These are phyloP conservation scores for Lonchura striata DNA, from an alignment of 2,113 vertebrate genomes.

Conservation along the genomic window DNA sequence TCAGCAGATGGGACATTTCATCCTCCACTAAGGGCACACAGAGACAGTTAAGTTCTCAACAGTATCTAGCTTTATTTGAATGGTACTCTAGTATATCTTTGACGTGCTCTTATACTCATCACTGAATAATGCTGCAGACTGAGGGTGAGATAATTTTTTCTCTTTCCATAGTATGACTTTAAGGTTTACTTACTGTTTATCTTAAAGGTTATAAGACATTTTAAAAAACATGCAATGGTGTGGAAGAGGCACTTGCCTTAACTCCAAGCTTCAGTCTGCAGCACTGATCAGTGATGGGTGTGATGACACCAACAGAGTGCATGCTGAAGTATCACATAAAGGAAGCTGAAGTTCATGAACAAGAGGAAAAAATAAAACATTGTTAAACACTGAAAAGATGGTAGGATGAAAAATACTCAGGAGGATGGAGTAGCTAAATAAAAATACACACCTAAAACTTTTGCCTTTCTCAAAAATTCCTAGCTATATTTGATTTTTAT, in stretches of 20 bases:
- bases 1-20: background rate
- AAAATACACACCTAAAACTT: background rate
- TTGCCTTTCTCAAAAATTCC: background rate
- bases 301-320: slow-evolving; percentile 62
- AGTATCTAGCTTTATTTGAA: background rate
- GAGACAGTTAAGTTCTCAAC: background rate
- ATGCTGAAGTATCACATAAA: slow-evolving; percentile 67
- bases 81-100: background rate
- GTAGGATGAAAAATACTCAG: slow-evolving; percentile 11
- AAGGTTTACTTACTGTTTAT: slow-evolving; percentile 3
- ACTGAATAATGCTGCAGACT: slow-evolving; percentile 66
- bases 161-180: background rate
- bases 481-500: background rate
- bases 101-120: background rate
- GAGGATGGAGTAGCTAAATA: background rate
- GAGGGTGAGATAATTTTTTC: background rate
- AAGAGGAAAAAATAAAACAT: slow-evolving; percentile 59
- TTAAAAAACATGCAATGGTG: slow-evolving; percentile 33
- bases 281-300: slow-evolving; percentile 63
- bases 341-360: slow-evolving; percentile 62
- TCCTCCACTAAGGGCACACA: background rate
- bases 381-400: slow-evolving; percentile 33
- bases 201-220: slow-evolving; percentile 14
- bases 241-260: slow-evolving; percentile 68
- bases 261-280: slow-evolving; percentile 66